phyloP scores from a whole-genome alignment of 2,797 vertebrate species.

The Adrianichthys oophorus region DNA sequence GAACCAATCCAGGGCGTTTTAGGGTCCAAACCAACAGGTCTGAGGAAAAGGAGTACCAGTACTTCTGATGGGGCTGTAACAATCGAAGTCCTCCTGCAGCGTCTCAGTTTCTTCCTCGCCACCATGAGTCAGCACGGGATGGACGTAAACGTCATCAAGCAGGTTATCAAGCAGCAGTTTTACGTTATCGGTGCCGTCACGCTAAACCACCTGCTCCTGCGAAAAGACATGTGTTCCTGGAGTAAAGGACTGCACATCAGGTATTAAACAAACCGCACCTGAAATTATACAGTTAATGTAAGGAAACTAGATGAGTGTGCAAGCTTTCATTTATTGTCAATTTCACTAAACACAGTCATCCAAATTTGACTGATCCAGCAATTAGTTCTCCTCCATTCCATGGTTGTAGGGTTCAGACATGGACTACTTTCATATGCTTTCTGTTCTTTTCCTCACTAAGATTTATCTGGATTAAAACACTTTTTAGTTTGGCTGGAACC shows the following conservation, averaged over 20 bases:
- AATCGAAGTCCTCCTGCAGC: conserved; percentile 88
- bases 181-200: conserved; percentile 90
- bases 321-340: neutral
- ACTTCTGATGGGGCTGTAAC: conserved; percentile 84
- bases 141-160: conserved; percentile 88
- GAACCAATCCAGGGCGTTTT: conserved; percentile 92
- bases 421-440: too few species aligned
- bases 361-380: too few species aligned
- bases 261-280: conserved; percentile 57
- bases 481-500: too few species aligned
- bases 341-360: too few species aligned
- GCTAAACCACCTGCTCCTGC: conserved; percentile 92
- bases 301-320: too few species aligned
- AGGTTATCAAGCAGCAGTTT: conserved; percentile 91
- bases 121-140: conserved; percentile 90
- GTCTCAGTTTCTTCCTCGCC: conserved; percentile 85
- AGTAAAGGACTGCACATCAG: conserved; percentile 98
- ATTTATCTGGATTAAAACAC: too few species aligned
- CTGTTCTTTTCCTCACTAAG: too few species aligned
- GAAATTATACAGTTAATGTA: neutral
- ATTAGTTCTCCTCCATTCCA: too few species aligned
- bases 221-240: conserved; percentile 99
- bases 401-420: too few species aligned
- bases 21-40: conserved; percentile 91
- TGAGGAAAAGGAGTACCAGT: conserved; percentile 89